Evolutionary conservation across 2,797 vertebrate species (phyloP).

Genomic region (Acipenser oxyrinchus): DNA sequence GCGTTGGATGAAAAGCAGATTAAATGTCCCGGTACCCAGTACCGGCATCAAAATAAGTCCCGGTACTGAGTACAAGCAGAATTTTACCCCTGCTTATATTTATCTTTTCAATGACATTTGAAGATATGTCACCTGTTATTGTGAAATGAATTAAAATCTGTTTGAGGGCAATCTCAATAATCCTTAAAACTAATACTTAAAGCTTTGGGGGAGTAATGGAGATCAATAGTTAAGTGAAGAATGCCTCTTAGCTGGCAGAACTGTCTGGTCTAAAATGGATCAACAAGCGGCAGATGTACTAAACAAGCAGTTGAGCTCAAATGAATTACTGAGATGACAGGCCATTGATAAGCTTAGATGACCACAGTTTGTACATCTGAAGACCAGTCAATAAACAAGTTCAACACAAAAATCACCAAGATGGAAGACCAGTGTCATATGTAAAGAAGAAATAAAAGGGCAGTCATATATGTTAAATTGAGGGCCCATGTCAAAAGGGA

Average conservation of each 20-base stretch:
- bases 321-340: slow-evolving; percentile 29
- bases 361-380: background rate
- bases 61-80: no score
- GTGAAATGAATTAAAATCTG: slow-evolving; percentile 65
- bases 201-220: slow-evolving; percentile 70
- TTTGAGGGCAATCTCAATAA: slow-evolving; percentile 71
- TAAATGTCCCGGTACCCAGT: no score
- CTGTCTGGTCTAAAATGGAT: slow-evolving; percentile 62
- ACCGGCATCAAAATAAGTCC: no score
- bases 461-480: no score
- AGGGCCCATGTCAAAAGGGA: no score
- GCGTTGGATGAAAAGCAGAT: no score
- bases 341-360: slow-evolving; percentile 18
- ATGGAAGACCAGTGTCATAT: background rate
- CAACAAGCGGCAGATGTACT: slow-evolving; percentile 49
- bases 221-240: slow-evolving; percentile 76
- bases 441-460: no score
- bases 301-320: slow-evolving; percentile 41
- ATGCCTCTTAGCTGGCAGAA: slow-evolving; percentile 62
- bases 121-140: slow-evolving; percentile 66
- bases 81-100: slow-evolving; percentile 24
- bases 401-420: background rate
- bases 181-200: slow-evolving; percentile 80
- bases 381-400: background rate
- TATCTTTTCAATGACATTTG: slow-evolving; percentile 76